Base-by-base conservation (phyloP, 2,797 vertebrate genomes). In the Protosalanx chinensis region DNA sequence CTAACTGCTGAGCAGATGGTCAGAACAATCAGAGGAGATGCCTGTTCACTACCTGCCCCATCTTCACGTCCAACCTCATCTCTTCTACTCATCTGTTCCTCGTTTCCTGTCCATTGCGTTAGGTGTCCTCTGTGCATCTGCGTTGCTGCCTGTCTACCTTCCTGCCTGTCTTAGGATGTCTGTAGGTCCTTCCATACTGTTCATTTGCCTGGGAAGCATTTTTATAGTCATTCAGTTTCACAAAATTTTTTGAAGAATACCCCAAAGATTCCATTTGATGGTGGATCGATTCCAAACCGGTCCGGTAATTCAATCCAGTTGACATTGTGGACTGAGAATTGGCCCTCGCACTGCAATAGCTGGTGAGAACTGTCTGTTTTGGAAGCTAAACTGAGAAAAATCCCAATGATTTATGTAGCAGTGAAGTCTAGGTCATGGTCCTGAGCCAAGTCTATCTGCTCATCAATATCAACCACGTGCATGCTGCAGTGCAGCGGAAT, bases 401-500 rank as follows among this genome's bases (percentile, higher is more conserved):
- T 18, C 68, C 64, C 15, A 71, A 82, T 85, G 84, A 90, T 88
- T 85, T 81, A 85, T 89, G 81, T 78, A 77, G 68, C 68, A 79
- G 82, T 82, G 79, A 79, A 74, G 64, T 41, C 20, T 37, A 64
- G 81, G 81, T 82, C 80, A 72, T 74, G 80, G 85, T 87, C 79
- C 83, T 82, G 83, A 85, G 83, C 87, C 80, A 77, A 79, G 82
- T 80, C 84, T 82, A 75, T 87, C 81, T 78, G 78, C 81, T 87
- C 83, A 82, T 89, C 86, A 85, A 78, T 80, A 85, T 74, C 81
- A 87, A 82, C 80, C 77, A 73, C 62, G 53, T 64, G 73, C 80
- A 84, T 73, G 51, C 49, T 64, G 72, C 70, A 77, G 72, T 63
- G 60, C 3, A 53, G 15, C 71, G 67, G 87, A 89, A 89, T 89